A percentile compares a stretch with the other conserved stretches of the same genome.
Evolutionary conservation across 2,888 invertebrate genomes (phyloP).

Genomic region (Eristalis arbustorum): DNA sequence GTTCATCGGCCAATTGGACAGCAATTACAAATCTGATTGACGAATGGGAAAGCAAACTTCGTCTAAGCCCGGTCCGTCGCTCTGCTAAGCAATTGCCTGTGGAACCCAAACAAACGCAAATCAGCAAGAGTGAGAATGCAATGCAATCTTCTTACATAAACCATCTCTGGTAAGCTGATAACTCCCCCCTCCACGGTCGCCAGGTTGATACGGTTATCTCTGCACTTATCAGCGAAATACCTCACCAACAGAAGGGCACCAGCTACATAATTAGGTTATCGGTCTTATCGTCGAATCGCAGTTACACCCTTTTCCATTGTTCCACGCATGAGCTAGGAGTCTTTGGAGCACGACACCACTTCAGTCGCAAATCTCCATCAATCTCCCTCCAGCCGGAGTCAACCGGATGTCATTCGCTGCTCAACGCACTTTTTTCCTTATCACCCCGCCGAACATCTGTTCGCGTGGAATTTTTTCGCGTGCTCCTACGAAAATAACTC

Average conservation of each 20-base stretch:
- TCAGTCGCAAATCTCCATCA: neutral
- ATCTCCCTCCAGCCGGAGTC: neutral
- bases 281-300: neutral
- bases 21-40: too few species aligned
- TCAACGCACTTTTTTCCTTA: neutral
- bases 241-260: neutral
- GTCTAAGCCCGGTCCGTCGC: too few species aligned
- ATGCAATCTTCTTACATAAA: neutral
- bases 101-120: too few species aligned
- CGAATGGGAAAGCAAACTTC: too few species aligned
- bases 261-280: neutral
- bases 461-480: neutral
- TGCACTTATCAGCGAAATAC: neutral
- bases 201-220: neutral
- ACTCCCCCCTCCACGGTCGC: neutral
- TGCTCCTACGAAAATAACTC: neutral
- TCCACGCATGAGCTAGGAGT: too few species aligned
- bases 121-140: neutral
- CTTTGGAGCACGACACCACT: neutral
- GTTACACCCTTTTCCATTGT: neutral
- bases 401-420: neutral
- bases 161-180: neutral
- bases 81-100: too few species aligned
- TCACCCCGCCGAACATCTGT: neutral
- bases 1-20: too few species aligned